These are phyloP conservation scores for Chrysocyon brachyurus DNA, from an alignment of 2,797 vertebrate species.

Conservation along the genomic window DNA sequence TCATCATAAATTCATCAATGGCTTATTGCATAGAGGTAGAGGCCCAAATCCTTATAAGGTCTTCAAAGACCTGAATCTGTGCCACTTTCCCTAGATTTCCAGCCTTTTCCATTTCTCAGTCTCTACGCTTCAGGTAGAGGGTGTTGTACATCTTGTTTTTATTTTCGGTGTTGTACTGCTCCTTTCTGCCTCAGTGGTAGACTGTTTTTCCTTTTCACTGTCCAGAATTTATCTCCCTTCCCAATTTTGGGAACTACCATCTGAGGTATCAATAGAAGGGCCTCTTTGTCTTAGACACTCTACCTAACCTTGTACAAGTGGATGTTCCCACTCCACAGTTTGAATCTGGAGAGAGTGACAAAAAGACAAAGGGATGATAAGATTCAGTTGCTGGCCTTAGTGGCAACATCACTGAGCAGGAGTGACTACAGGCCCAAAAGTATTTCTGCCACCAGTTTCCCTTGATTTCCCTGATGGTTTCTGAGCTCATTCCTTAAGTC, in stretches of 20 bases:
- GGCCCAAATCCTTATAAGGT: neutral
- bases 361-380: neutral
- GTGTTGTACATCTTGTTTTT: neutral
- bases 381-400: neutral
- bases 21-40: neutral
- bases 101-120: neutral
- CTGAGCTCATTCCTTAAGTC: neutral
- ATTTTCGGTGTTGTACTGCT: neutral
- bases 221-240: neutral
- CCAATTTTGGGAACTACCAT: neutral
- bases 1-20: neutral
- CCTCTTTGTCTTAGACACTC: neutral
- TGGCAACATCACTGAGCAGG: neutral
- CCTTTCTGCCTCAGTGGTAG: neutral
- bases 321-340: neutral
- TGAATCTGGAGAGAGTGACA: neutral
- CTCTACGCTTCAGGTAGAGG: no score
- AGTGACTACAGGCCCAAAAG: neutral
- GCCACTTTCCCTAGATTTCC: neutral
- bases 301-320: neutral
- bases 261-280: neutral
- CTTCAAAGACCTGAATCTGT: neutral
- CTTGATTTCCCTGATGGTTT: neutral
- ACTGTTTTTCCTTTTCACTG: neutral
- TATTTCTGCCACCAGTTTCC: neutral